phyloP scores from a whole-genome alignment of 2,113 vertebrate genomes.

The Antechinus stuartii region DNA sequence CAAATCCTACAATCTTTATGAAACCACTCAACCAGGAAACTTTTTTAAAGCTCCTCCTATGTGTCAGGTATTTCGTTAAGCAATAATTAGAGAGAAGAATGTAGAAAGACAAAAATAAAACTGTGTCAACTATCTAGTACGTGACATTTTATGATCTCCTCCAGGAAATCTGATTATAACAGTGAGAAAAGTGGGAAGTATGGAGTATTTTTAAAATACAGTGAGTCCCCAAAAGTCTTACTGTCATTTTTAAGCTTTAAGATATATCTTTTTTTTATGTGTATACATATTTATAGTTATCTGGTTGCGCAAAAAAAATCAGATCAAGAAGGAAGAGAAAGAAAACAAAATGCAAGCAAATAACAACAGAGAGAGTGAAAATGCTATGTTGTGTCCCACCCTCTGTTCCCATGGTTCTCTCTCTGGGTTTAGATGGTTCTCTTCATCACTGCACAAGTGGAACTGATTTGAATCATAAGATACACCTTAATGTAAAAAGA shows the following conservation, averaged over 20 bases:
- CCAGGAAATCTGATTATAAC: not conserved
- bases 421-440: too few relatives aligned
- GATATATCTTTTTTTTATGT: too few relatives aligned
- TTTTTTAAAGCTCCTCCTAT: not conserved
- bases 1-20: not conserved
- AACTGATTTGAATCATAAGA: not conserved
- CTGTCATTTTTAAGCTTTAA: not conserved
- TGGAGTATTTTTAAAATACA: not conserved
- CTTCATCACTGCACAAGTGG: too few relatives aligned
- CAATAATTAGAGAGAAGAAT: not conserved
- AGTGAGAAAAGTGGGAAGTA: not conserved
- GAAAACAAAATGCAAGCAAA: too few relatives aligned
- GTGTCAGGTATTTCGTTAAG: not conserved
- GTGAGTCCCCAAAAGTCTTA: not conserved
- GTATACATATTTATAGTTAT: too few relatives aligned
- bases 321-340: too few relatives aligned
- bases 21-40: not conserved
- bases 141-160: not conserved
- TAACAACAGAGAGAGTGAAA: too few relatives aligned
- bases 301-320: too few relatives aligned
- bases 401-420: too few relatives aligned
- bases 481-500: not conserved
- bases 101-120: not conserved
- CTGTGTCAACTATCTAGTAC: not conserved
- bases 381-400: too few relatives aligned